Conservation (phyloP, 2,888 invertebrate genomes). For the Calliopum simillimum region DNA sequence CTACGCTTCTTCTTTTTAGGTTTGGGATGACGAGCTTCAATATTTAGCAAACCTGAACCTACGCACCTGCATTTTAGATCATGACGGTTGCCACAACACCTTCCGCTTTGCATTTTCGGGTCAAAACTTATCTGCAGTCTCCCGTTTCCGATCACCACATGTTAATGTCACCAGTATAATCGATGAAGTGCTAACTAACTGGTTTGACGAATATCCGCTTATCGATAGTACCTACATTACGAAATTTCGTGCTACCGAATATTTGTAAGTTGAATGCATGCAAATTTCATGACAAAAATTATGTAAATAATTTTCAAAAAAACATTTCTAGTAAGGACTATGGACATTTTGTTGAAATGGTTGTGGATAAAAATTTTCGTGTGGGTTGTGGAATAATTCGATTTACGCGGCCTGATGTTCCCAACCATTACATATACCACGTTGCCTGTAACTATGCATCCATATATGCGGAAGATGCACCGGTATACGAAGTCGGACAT, state of each 20-base stretch:
- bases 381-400: conserved; percentile 64
- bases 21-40: conserved; percentile 66
- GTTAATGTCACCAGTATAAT: conserved; percentile 61
- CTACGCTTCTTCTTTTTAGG: conserved; percentile 43
- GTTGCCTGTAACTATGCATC: conserved; percentile 65
- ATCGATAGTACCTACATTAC: conserved; percentile 62
- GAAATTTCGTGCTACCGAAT: conserved; percentile 57
- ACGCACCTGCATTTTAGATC: conserved; percentile 63
- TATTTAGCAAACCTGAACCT: conserved; percentile 62
- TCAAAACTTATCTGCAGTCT: conserved; percentile 63
- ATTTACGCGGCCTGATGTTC: conserved; percentile 60
- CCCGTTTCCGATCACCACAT: conserved; percentile 53
- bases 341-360: conserved; percentile 66
- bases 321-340: conserved; percentile 62
- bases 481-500: conserved; percentile 60
- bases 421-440: conserved; percentile 58
- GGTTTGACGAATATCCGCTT: conserved; percentile 64
- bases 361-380: conserved; percentile 62
- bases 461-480: conserved; percentile 61
- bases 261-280: conserved; percentile 60
- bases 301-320: neutral
- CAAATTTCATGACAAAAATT: neutral
- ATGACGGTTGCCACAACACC: conserved; percentile 64
- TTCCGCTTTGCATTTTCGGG: conserved; percentile 62
- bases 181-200: conserved; percentile 59